Conservation (phyloP, 1,140 invertebrate species). For the Drosophila simulans region DNA sequence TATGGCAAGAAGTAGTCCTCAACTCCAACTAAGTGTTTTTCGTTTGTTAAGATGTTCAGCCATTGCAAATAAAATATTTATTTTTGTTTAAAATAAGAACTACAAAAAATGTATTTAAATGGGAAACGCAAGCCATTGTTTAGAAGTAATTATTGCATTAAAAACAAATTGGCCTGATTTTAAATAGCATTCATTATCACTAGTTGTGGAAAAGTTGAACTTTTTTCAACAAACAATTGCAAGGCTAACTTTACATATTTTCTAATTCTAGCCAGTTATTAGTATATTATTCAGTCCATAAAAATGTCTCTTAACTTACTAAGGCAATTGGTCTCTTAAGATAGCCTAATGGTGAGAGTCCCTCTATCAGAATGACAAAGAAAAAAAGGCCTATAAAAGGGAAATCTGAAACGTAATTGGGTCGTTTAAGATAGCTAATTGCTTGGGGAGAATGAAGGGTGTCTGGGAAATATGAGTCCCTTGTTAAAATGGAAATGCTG, state of each 20-base stretch:
- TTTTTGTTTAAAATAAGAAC: background rate
- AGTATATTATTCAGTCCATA: background rate
- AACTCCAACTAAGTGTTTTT: conserved; percentile 5
- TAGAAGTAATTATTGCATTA: background rate
- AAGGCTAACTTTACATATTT: background rate
- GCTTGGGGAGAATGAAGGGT: conserved; percentile 11
- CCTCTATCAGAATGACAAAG: background rate
- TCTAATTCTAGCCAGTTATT: background rate
- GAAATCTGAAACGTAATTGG: conserved; percentile 22
- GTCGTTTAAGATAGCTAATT: conserved; percentile 41
- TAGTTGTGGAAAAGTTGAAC: background rate
- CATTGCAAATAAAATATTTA: conserved; percentile 23
- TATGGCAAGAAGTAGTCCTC: conserved; percentile 62
- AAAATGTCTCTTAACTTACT: conserved; percentile 8
- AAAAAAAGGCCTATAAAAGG: background rate
- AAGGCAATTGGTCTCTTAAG: background rate
- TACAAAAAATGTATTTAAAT: background rate
- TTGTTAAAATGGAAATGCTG: conserved; percentile 50
- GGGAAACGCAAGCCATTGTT: too few species aligned
- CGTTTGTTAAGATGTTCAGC: conserved; percentile 19
- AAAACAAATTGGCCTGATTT: background rate
- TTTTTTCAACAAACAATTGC: background rate
- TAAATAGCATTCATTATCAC: background rate
- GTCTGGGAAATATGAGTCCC: background rate
- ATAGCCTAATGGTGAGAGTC: background rate